phyloP scores from a whole-genome alignment of 2,888 invertebrate genomes.

The Synanthedon vespiformis region DNA sequence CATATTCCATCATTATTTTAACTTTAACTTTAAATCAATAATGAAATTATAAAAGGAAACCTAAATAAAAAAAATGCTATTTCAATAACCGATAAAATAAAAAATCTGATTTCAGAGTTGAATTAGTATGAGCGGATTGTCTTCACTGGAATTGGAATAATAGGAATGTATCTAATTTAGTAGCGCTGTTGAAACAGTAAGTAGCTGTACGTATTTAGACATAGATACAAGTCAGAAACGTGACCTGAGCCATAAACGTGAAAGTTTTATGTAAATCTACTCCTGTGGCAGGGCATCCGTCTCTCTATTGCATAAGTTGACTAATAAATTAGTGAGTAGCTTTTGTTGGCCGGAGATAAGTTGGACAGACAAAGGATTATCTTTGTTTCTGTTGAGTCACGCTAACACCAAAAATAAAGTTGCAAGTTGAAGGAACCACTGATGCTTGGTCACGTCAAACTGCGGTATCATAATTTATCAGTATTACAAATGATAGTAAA shows the following conservation, averaged over 20 bases:
- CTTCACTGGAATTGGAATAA: too few species aligned
- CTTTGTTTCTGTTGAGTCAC: background rate
- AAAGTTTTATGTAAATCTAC: conserved; percentile 45
- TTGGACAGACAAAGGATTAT: conserved; percentile 36
- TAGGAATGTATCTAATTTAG: too few species aligned
- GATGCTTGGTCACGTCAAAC: conserved; percentile 15
- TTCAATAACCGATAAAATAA: too few species aligned
- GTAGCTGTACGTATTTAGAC: too few species aligned
- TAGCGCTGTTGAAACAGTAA: too few species aligned
- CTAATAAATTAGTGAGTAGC: conserved; percentile 41
- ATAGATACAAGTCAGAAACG: conserved; percentile 11
- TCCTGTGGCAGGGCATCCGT: conserved; percentile 23
- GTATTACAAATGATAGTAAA: too few species aligned
- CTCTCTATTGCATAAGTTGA: conserved; percentile 34
- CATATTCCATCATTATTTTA: too few species aligned
- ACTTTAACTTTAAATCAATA: too few species aligned
- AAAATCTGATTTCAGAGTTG: too few species aligned
- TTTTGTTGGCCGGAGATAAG: conserved; percentile 31
- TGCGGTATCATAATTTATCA: conserved; percentile 1
- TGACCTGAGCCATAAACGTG: conserved; percentile 31
- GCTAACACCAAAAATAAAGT: conserved; percentile 23
- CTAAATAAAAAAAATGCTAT: too few species aligned
- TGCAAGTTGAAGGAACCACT: conserved; percentile 15
- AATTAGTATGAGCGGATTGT: too few species aligned
- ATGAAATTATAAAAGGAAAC: too few species aligned